These are phyloP conservation scores for Mustela nigripes DNA, from an alignment of 2,113 vertebrate genomes.

Conservation along the genomic window DNA sequence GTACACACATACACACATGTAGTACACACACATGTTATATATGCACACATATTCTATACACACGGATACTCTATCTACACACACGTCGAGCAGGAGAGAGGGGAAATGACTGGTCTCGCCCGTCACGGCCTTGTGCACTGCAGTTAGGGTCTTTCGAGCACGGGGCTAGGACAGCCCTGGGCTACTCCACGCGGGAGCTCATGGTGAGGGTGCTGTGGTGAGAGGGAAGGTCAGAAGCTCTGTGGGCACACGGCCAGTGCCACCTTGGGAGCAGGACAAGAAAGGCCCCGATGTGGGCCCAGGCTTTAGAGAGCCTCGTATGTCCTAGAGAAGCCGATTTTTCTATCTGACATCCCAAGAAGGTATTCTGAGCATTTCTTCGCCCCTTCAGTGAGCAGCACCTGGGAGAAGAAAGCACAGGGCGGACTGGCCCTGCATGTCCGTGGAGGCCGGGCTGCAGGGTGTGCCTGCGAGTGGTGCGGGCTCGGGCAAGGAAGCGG, in stretches of 20 bases:
- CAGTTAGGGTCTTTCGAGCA: not conserved
- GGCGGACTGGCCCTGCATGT: too few species aligned
- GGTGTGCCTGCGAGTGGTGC: too few species aligned
- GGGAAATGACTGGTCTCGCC: not conserved
- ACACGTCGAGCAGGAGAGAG: not conserved
- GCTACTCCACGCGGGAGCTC: not conserved
- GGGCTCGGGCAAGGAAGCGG: rapidly evolving
- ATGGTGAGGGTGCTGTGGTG: too few species aligned
- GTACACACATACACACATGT: too few species aligned
- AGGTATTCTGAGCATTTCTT: not conserved
- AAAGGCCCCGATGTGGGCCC: too few species aligned
- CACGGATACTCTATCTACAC: too few species aligned
- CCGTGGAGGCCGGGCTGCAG: not conserved
- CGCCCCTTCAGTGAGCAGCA: not conserved
- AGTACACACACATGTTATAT: too few species aligned
- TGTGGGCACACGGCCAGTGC: rapidly evolving
- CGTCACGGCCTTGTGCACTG: not conserved
- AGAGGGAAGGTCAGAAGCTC: not conserved
- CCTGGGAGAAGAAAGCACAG: not conserved
- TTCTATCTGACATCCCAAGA: not conserved
- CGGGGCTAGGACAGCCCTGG: not conserved
- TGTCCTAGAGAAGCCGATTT: not conserved
- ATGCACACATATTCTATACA: not conserved
- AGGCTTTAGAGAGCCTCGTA: not conserved
- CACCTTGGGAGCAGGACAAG: not conserved